Evolutionary conservation across 2,113 vertebrate species (phyloP), one percentile per base, ranked within the genome.

Genomic region (Leucosticte australis): DNA sequence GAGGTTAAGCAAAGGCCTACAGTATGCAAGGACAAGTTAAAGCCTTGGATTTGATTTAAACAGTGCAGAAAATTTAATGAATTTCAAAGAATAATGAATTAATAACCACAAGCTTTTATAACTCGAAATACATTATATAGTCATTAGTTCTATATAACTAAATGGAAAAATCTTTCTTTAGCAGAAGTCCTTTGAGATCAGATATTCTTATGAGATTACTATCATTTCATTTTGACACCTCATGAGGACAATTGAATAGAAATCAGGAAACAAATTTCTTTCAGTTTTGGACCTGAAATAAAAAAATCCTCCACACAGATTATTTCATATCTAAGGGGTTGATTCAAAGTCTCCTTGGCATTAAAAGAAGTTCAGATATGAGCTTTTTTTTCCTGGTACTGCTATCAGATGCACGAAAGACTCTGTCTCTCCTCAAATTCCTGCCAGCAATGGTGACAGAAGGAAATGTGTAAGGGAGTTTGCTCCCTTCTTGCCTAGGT

Each of bases 41-140:
- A 96, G 69, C 31, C 42, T 59, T 74, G 60, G 39, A 65, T 94
- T 86, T 90, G 68, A 90, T 93, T 95, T 90, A 68, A 96, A 86
- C 60, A 75, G 92, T 13, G 37, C 52, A 90, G 80, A 78, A 44
- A 87, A 86, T 75, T 74, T 90, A 92, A 97, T 95, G 79, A 88
- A 88, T 94, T 96, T 95, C 90, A 96, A 81, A 90, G 88, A 94
- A 96, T 88, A 96, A 93, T 93, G 79, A 93, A 96, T 92, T 93
- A 96, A 93, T 94, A 97, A 95, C 82, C 79, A 87, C 88, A 93
- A 92, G 95, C 83, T 94, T 95, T 96, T 96, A 37, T 93, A 93
- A 95, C 91, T 84, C 1, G 0, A 93, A 95, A 94, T 93, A 94
- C 73, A 89, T 97, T 92, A 96, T 96, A 87, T 33, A 96, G 94